Evolutionary conservation across 1,140 invertebrate species (phyloP).

Genomic region (Calliopsis andreniformis): DNA sequence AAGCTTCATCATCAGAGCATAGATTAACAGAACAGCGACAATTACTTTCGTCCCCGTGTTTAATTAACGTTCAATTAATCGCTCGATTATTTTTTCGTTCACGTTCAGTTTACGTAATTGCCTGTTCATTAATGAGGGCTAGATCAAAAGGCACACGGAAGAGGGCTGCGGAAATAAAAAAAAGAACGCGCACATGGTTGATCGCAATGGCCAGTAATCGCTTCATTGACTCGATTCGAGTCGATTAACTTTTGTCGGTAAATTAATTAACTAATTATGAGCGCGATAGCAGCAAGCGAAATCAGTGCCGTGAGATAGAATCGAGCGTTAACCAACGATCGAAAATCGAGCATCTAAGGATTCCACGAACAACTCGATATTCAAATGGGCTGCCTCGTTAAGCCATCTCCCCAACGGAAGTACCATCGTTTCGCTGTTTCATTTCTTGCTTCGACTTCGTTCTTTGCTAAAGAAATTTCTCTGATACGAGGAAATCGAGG

Average conservation of each 20-base stretch:
- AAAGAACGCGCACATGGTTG: neutral
- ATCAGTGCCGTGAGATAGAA: neutral
- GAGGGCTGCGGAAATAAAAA: no score
- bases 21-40: neutral
- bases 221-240: neutral
- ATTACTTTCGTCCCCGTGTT: conserved; percentile 22
- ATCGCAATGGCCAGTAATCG: neutral
- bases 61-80: conserved; percentile 23
- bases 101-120: neutral
- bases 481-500: no score
- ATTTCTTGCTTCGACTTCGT: neutral
- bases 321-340: neutral
- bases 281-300: neutral
- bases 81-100: conserved; percentile 10
- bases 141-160: neutral
- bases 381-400: neutral
- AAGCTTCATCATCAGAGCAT: neutral
- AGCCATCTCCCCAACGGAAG: no score
- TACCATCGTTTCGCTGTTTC: neutral
- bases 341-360: neutral
- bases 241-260: neutral
- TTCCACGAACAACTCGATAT: neutral
- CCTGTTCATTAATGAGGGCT: neutral
- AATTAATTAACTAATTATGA: conserved; percentile 3
- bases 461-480: no score